Conservation (phyloP, 2,113 vertebrate genomes). For the Hepsetus odoe region DNA sequence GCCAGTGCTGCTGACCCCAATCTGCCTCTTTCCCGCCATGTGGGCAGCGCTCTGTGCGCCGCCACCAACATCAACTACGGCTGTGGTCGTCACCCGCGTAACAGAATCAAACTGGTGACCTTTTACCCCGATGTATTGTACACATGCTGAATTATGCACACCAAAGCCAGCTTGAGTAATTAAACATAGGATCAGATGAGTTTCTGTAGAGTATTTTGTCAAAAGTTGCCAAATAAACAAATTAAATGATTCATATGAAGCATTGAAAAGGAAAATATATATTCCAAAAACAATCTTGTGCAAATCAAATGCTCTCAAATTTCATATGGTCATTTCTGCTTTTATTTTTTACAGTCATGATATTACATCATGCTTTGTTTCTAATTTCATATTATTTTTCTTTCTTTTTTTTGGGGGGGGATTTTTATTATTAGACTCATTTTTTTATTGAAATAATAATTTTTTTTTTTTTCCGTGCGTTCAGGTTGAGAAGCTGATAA, state of each 20-base stretch:
- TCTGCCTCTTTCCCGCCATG: slow-evolving; percentile 66
- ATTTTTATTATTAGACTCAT: not conserved
- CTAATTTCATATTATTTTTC: too few species aligned
- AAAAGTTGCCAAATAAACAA: too few species aligned
- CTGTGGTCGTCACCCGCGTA: slow-evolving; percentile 46
- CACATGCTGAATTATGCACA: not conserved
- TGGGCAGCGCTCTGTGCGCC: slow-evolving; percentile 82
- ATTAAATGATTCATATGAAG: too few species aligned
- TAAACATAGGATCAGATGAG: not conserved
- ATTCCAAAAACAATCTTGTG: too few species aligned
- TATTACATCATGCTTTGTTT: too few species aligned
- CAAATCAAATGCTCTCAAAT: too few species aligned
- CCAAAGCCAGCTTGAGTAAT: not conserved
- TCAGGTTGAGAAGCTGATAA: slow-evolving; percentile 77
- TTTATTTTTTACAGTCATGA: too few species aligned
- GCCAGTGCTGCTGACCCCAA: slow-evolving; percentile 81
- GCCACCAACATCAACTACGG: slow-evolving; percentile 75
- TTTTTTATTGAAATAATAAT: not conserved
- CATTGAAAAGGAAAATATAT: too few species aligned
- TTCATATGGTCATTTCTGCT: too few species aligned
- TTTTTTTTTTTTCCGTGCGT: slow-evolving; percentile 11
- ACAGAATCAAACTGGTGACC: slow-evolving; percentile 76
- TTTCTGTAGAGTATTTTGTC: not conserved
- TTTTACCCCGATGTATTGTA: not conserved
- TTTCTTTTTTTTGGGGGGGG: too few species aligned